A percentile compares a stretch with the other conserved stretches of the same genome.
phyloP scores from a whole-genome alignment of 2,888 invertebrate genomes.

The Leptarthrus brevirostris region DNA sequence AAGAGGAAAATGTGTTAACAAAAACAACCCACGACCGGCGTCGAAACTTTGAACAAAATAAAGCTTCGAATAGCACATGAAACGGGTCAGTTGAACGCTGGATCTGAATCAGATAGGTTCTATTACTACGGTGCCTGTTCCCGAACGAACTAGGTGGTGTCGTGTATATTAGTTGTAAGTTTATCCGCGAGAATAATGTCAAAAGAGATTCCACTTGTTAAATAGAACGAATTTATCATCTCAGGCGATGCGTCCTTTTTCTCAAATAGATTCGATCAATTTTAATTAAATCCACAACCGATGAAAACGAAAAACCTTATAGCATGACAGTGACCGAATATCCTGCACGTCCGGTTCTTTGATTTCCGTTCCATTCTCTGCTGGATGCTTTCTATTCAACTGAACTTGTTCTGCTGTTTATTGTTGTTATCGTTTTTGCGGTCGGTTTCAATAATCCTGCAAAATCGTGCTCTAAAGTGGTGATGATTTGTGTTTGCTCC shows the following conservation, averaged over 20 bases:
- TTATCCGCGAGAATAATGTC: too few species aligned
- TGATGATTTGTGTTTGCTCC: slow-evolving; percentile 41
- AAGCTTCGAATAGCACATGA: slow-evolving; percentile 25
- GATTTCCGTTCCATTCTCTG: slow-evolving; percentile 41
- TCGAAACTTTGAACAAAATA: slow-evolving; percentile 43
- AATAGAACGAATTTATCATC: not conserved
- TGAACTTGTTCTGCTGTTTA: slow-evolving; percentile 31
- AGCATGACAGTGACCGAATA: slow-evolving; percentile 45
- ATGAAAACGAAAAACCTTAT: not conserved
- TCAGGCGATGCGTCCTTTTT: not conserved
- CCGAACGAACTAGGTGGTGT: not conserved
- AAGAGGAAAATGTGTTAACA: slow-evolving; percentile 41
- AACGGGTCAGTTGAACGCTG: slow-evolving; percentile 33
- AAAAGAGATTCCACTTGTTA: not conserved
- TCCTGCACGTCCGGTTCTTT: slow-evolving; percentile 41
- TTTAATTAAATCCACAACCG: slow-evolving; percentile 34
- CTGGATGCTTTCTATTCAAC: slow-evolving; percentile 26
- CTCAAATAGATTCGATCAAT: slow-evolving; percentile 37
- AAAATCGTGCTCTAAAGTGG: slow-evolving; percentile 15
- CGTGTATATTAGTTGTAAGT: not conserved
- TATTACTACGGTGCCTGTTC: not conserved
- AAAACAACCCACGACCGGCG: slow-evolving; percentile 46
- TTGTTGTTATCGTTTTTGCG: slow-evolving; percentile 34
- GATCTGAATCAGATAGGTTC: slow-evolving; percentile 23
- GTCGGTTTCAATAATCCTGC: slow-evolving; percentile 39